Base-by-base conservation (phyloP, 2,113 vertebrate genomes). In the Dipodomys stephensi region DNA sequence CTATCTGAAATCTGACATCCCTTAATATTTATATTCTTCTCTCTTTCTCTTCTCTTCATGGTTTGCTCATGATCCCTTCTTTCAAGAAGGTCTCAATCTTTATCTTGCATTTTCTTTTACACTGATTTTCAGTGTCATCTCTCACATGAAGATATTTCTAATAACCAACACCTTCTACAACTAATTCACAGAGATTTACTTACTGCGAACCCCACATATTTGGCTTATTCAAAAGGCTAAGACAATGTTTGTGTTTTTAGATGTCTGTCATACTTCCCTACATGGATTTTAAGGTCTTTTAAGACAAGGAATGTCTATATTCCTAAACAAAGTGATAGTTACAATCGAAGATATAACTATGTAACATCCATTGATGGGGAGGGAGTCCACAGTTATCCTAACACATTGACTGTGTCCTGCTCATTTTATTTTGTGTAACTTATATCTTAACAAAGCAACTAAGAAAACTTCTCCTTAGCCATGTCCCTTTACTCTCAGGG, bases 371-470 rank as follows among this genome's bases (percentile, higher is more conserved):
- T 53, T 9, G 49, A 53, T 44, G 53, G 39, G 39, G 39, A 39
- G n/a, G 79, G 44, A 25, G 0, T 22, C 46, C 53, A 53, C 32
- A n/a, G 88, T 92, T 88, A 65, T 53, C 64, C 73, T 84, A 78
- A 80, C 44, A 86, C 80, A 62, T 12, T 84, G 64, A 67, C 5
- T 72, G 4, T 73, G 39, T 28, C 53, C 22, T 83, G 39, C 82
- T 15, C 39, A 49, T 95, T 90, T 82, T 85, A 78, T 68, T 87
- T 22, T 62, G 44, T 77, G 62, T 72, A 91, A 76, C 13, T 49
- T 89, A 60, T 30, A 76, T 60, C 18, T 95, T 93, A 69, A 88
- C 30, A 87, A 94, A 89, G 23, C 20, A 81, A 57, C 15, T 49
- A 67, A 94, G 57, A 57, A 83, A 92, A 25, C 53, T 74, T 13